Evolutionary conservation across 2,888 invertebrate species (phyloP).

Genomic region (Cephus runcator): DNA sequence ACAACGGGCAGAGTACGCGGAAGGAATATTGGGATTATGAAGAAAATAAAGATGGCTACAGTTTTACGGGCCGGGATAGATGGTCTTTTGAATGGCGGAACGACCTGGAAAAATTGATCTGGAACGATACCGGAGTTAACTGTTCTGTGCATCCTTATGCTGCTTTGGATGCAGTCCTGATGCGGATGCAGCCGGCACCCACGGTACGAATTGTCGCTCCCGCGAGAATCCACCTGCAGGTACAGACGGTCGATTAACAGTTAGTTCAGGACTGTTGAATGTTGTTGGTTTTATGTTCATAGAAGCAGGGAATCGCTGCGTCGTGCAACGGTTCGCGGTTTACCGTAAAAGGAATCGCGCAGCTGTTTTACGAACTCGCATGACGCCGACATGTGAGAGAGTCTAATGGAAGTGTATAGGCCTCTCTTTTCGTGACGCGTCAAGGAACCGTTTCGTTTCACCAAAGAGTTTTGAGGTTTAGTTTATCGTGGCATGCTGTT

Average conservation of each 20-base stretch:
- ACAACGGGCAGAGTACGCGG: background rate
- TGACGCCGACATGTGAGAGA: background rate
- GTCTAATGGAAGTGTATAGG: background rate
- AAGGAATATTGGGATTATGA: background rate
- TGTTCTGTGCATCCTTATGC: background rate
- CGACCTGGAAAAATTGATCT: background rate
- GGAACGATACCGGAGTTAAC: background rate
- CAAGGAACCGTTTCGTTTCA: background rate
- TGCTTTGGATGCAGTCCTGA: background rate
- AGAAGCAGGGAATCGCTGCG: background rate
- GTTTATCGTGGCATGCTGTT: background rate
- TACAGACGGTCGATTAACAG: background rate
- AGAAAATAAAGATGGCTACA: background rate
- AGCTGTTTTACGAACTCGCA: background rate
- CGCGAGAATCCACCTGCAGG: background rate
- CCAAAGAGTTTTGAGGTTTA: background rate
- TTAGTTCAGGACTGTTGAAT: background rate
- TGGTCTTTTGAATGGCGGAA: background rate
- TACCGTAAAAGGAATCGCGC: background rate
- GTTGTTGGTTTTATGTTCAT: background rate
- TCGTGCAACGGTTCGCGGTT: background rate
- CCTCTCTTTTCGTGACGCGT: background rate
- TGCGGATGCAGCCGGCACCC: background rate
- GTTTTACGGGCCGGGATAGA: background rate
- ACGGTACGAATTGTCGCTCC: background rate